phyloP scores from a whole-genome alignment of 2,113 vertebrate genomes.

The Sylvietta virens region DNA sequence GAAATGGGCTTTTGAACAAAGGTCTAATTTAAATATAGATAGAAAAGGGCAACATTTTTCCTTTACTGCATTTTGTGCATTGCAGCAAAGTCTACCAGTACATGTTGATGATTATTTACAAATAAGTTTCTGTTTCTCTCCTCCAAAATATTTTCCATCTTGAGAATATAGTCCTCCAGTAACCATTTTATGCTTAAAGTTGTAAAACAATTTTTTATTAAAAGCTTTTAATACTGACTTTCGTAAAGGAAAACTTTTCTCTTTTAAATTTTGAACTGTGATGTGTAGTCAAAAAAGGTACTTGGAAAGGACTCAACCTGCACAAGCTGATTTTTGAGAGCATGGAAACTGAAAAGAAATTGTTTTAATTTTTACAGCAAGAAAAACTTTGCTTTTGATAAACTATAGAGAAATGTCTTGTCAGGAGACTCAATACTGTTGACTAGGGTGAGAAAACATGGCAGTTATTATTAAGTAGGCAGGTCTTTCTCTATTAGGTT shows the following conservation, averaged over 20 bases:
- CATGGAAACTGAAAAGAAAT: neutral
- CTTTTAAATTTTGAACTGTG: neutral
- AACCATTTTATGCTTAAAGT: neutral
- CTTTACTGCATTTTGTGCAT: neutral
- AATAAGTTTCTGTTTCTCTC: neutral
- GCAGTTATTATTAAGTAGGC: neutral
- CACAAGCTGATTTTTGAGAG: neutral
- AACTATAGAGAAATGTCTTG: neutral
- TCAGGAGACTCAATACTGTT: neutral
- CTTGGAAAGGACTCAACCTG: neutral
- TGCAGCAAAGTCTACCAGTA: neutral
- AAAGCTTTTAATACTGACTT: neutral
- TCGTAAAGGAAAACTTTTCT: neutral
- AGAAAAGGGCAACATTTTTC: conserved; percentile 40
- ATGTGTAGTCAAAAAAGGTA: neutral
- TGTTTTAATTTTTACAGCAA: neutral
- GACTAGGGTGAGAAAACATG: neutral
- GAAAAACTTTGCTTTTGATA: neutral
- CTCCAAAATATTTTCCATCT: neutral
- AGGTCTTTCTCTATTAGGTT: neutral
- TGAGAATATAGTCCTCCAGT: neutral
- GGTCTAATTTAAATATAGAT: conserved; percentile 60
- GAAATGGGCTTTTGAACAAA: conserved; percentile 41
- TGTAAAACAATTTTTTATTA: neutral
- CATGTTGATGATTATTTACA: neutral